Base-by-base conservation (phyloP, 2,888 invertebrate species). In the Eutolmus rufibarbis region DNA sequence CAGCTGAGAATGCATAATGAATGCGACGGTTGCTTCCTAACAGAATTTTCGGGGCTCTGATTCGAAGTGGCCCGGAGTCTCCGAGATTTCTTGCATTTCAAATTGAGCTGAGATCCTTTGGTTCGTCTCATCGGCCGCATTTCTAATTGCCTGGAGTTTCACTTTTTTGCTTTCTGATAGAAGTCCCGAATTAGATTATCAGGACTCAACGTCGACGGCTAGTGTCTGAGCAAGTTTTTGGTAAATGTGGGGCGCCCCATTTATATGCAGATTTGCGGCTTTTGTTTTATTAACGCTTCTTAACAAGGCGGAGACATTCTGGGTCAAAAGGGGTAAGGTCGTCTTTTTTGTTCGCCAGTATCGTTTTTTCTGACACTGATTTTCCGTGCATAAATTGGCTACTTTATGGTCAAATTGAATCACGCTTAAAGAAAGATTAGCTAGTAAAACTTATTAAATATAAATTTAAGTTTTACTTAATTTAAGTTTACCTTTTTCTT, bases 1-100 rank as follows among this genome's bases (percentile, higher is more conserved):
- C 87, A 87, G 46, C 31, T 51, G 16, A 74, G 87, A 87, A 87
- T 87, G 87, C 74, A 87, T 87, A 87, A 87, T 87, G 78, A 87
- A 87, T 87, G 74, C 31, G 81, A 51, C 46, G 78, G 77, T 78
- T 37, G 23, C 56, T 78, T 86, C 77, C 77, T 78, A 86, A 57
- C 57, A 57, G 40, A 57, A 76, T 76, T 86, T 86, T 86, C 31
- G 86, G 57, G 57, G 16, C 51, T 77, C 86, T 66, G 84, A 56
- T 56, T 56, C 81, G 43, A 85, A 34, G 23, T 43, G 34, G 74
- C 74, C 74, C 56, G 56, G 56, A 56, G 66, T 74, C 8, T 23
- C 31, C 28, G 19, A 85, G 85, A 85, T 85, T 74, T 84, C 43
- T 74, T 85, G 85, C 16, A 85, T 85, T 74, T 40, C 16, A 85